Conservation (phyloP, 2,888 invertebrate species). For the Heteropelma amictum region DNA sequence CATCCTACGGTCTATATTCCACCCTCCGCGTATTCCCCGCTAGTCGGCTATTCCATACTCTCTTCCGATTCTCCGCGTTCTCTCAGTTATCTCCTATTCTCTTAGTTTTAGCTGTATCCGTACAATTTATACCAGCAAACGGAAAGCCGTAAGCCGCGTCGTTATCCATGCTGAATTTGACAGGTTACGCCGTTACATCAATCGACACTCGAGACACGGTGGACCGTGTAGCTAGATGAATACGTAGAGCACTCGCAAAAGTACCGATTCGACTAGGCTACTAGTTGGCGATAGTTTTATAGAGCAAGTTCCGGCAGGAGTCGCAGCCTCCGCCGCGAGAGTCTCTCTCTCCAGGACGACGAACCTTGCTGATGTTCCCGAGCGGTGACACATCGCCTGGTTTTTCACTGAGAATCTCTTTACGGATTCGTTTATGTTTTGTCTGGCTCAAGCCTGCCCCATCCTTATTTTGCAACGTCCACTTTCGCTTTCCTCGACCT, state of each 20-base stretch:
- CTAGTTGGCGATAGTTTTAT: conserved; percentile 64
- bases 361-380: conserved; percentile 60
- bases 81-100: conserved; percentile 8
- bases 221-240: not conserved
- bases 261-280: conserved; percentile 35
- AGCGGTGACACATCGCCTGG: conserved; percentile 66
- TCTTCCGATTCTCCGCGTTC: conserved; percentile 12
- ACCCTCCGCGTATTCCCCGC: conserved; percentile 12
- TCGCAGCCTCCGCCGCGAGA: conserved; percentile 57
- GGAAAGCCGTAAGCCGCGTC: not conserved
- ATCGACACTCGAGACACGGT: not conserved
- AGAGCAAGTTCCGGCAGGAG: conserved; percentile 57
- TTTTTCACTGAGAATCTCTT: conserved; percentile 57
- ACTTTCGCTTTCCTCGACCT: not conserved
- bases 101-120: not conserved
- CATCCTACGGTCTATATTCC: conserved; percentile 14
- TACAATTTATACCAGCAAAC: not conserved
- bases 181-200: not conserved
- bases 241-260: not conserved
- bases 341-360: conserved; percentile 59
- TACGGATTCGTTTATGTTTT: conserved; percentile 52
- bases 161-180: not conserved
- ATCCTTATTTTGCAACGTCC: conserved; percentile 1
- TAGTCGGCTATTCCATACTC: conserved; percentile 1
- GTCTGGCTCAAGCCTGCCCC: conserved; percentile 9